Conservation (phyloP, 2,113 vertebrate species). For the Colistium nudipinnis region DNA sequence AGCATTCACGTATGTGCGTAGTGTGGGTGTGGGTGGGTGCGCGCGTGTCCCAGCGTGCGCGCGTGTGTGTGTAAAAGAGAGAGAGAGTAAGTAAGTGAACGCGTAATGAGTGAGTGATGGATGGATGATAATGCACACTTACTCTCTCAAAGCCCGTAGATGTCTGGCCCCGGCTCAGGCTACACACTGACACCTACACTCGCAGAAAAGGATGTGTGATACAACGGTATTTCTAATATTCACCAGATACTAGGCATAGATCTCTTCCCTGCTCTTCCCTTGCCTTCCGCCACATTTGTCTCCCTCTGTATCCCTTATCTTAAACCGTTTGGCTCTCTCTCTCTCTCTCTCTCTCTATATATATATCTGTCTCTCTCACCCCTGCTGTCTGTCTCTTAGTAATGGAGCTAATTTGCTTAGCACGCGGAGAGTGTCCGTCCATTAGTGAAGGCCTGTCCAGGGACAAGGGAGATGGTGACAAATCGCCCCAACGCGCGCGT, state of each 20-base stretch:
- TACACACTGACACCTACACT: constrained; percentile 6
- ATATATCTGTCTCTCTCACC: constrained; percentile 62
- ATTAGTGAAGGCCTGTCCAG: constrained; percentile 75
- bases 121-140: constrained; percentile 79
- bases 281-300: constrained; percentile 40
- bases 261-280: constrained; percentile 31
- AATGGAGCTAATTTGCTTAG: constrained; percentile 86
- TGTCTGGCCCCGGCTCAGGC: constrained; percentile 61
- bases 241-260: constrained; percentile 16
- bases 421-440: constrained; percentile 79
- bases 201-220: constrained; percentile 32
- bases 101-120: constrained; percentile 78
- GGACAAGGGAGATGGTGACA: constrained; percentile 79
- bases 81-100: constrained; percentile 77
- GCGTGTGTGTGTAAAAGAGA: constrained; percentile 50
- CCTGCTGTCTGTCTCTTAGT: constrained; percentile 69
- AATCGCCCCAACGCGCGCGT: constrained; percentile 66
- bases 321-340: constrained; percentile 33
- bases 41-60: constrained; percentile 8
- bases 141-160: constrained; percentile 61
- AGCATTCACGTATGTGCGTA: constrained; percentile 68
- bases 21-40: constrained; percentile 36
- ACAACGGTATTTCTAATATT: constrained; percentile 32
- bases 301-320: constrained; percentile 27
- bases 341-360: constrained; percentile 41